Evolutionary conservation across 2,113 vertebrate species (phyloP).

Genomic region (Hylia prasina): DNA sequence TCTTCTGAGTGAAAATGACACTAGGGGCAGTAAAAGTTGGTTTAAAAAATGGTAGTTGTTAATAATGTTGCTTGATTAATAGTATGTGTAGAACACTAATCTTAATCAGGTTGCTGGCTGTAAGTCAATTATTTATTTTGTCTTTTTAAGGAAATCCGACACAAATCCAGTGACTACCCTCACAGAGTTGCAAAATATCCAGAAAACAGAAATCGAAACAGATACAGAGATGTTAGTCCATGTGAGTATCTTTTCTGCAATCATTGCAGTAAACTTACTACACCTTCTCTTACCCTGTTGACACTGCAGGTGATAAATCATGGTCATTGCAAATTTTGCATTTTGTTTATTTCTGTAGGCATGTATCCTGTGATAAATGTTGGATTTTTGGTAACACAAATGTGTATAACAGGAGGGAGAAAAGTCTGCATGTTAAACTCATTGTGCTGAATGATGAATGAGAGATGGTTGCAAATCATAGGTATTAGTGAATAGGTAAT

Average conservation of each 20-base stretch:
- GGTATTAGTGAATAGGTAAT: neutral
- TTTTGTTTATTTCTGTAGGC: neutral
- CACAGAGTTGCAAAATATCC: slow-evolving; percentile 92
- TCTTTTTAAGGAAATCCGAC: slow-evolving; percentile 89
- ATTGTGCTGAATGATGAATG: neutral
- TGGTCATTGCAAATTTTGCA: neutral
- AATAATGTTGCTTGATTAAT: neutral
- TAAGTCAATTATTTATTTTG: slow-evolving; percentile 56
- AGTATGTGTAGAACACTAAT: neutral
- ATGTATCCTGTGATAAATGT: neutral
- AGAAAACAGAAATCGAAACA: slow-evolving; percentile 92
- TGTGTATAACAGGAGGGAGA: neutral
- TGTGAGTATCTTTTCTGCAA: slow-evolving; percentile 82
- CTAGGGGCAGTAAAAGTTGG: neutral
- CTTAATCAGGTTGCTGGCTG: neutral
- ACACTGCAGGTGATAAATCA: neutral
- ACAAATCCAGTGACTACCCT: slow-evolving; percentile 87
- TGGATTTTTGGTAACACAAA: neutral
- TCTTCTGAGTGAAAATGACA: neutral
- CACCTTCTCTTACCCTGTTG: neutral
- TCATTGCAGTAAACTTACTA: neutral
- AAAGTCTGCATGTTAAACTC: neutral
- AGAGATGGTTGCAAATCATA: neutral
- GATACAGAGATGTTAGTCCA: slow-evolving; percentile 98
- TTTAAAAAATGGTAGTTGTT: neutral